These are phyloP conservation scores for Micromesistius poutassou DNA, from an alignment of 2,797 vertebrate genomes.

Conservation along the genomic window DNA sequence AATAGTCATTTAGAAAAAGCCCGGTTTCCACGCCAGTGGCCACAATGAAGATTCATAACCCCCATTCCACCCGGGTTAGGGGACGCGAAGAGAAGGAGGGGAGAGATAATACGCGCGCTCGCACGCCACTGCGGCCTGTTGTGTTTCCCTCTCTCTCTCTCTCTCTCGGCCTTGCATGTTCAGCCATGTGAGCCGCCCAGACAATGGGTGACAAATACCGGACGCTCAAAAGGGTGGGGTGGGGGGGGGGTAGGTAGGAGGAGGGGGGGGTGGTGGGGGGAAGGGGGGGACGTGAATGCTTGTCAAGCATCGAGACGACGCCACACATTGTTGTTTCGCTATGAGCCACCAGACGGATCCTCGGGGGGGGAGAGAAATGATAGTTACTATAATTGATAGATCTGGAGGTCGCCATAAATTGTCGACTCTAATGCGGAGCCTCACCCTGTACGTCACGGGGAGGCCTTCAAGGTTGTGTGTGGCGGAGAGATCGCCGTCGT, in stretches of 20 bases:
- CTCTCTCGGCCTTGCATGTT: slow-evolving; percentile 30
- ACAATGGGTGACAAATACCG: slow-evolving; percentile 60
- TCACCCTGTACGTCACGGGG: too few species aligned
- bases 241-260: not conserved
- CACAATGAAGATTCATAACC: slow-evolving; percentile 80
- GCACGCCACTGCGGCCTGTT: not conserved
- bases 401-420: too few species aligned
- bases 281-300: slow-evolving; percentile 21
- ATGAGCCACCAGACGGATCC: too few species aligned
- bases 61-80: slow-evolving; percentile 65
- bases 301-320: not conserved
- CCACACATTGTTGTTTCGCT: too few species aligned
- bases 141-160: not conserved
- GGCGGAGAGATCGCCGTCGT: too few species aligned
- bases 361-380: too few species aligned
- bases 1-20: slow-evolving; percentile 76
- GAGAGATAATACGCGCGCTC: not conserved
- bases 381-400: too few species aligned
- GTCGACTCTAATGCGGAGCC: too few species aligned
- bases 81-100: slow-evolving; percentile 38
- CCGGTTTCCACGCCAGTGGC: slow-evolving; percentile 67
- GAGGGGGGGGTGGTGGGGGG: slow-evolving; percentile 16
- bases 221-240: slow-evolving; percentile 40
- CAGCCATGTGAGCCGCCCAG: slow-evolving; percentile 35
- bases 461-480: too few species aligned